Base-by-base conservation (phyloP, 2,113 vertebrate genomes). In the Regulus satrapa region DNA sequence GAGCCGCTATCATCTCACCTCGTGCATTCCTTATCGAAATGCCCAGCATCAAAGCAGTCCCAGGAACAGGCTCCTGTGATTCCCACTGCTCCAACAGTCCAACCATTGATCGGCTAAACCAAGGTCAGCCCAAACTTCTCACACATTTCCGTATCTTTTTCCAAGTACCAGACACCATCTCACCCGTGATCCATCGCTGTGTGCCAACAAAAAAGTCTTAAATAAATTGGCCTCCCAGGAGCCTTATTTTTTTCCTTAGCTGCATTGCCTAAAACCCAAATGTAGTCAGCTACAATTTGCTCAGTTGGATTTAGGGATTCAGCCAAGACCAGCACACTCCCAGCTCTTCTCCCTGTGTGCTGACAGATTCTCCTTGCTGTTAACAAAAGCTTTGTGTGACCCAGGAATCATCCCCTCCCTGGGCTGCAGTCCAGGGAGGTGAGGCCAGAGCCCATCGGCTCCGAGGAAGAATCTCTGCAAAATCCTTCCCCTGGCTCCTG, bases 71-170 rank as follows among this genome's bases (percentile, higher is more conserved):
- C 34, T 54, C 6, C 68, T 1, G 1, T 1, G 2, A 25, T 34
- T 68, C 83, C 89, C 0, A 0, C 32, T 14, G 16, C 85, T 56
- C 77, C 18, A 1, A 54, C 49, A 59, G 25, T 17, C 73, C 32
- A 3, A 5, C n/a, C 36, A 1, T 15, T 49, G 54, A 51, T 18
- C 78, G 0, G 0, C 58, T 6, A 6, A 56, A 19, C 38, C 88
- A 54, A 89, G 85, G 72, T 58, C 76, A 86, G 48, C 61, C 55
- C 32, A 5, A 14, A 14, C 28, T 52, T 82, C 72, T 34, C 43
- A 7, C 0, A 7, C 5, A 3, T 66, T 71, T 23, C 3, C 0
- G 12, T 10, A 26, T 6, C 55, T 32, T 56, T 72, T 51, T 10
- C 52, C 74, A 23, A 38, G 43, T 8, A 18, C 34, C 59, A 48